Conservation (phyloP, 2,113 vertebrate species). For the Hepsetus odoe region DNA sequence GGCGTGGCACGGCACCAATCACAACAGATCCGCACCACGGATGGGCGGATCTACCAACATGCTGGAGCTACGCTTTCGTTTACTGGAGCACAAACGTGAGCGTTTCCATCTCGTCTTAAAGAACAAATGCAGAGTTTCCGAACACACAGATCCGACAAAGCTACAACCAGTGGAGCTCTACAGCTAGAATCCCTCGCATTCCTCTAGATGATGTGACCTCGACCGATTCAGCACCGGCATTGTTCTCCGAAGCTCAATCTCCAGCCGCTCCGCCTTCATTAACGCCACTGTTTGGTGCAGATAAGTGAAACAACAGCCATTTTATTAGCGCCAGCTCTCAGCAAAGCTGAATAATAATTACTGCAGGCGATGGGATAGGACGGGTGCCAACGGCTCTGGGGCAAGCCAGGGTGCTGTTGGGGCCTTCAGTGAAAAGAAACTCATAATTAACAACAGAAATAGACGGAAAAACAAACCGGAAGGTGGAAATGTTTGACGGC, state of each 20-base stretch:
- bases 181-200: background rate
- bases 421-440: background rate
- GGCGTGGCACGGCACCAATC: background rate
- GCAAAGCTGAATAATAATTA: conserved; percentile 62
- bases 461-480: background rate
- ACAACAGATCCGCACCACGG: background rate
- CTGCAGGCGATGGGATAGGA: conserved; percentile 14
- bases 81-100: conserved; percentile 5
- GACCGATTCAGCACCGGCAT: background rate
- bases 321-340: conserved; percentile 53
- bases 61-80: conserved; percentile 26
- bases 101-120: background rate
- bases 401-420: conserved; percentile 13
- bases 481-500: too few relatives aligned
- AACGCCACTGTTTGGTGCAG: conserved; percentile 61
- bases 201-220: background rate
- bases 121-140: background rate
- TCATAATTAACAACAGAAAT: background rate
- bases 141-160: conserved; percentile 2
- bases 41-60: too few relatives aligned
- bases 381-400: background rate
- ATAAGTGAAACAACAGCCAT: conserved; percentile 62
- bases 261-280: conserved; percentile 63
- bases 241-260: conserved; percentile 31
- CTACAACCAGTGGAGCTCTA: background rate